Percentiles rank a stretch among this genome's conserved stretches.
phyloP scores from a whole-genome alignment of 2,888 invertebrate species.

The Ormia ochracea region DNA sequence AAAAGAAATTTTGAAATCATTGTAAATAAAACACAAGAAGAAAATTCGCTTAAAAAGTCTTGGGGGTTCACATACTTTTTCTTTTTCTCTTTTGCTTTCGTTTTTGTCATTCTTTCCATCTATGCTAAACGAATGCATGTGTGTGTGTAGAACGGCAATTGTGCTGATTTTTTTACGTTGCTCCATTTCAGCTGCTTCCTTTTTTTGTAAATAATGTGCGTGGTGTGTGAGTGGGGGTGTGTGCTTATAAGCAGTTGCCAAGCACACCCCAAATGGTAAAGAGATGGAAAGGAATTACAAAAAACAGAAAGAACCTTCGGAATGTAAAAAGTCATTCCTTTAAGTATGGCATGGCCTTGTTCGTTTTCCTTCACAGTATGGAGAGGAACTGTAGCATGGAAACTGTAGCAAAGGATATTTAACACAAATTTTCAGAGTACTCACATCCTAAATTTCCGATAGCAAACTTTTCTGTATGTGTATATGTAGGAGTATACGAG shows the following conservation, averaged over 20 bases:
- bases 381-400: too few relatives aligned
- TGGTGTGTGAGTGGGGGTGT: not conserved
- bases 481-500: too few relatives aligned
- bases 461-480: too few relatives aligned
- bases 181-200: not conserved
- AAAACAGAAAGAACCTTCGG: slow-evolving; percentile 20
- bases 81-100: not conserved
- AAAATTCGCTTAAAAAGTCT: slow-evolving; percentile 26
- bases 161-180: slow-evolving; percentile 23
- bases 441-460: too few relatives aligned
- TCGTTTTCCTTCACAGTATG: not conserved
- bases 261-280: not conserved
- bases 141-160: slow-evolving; percentile 31
- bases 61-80: slow-evolving; percentile 8
- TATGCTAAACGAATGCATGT: not conserved
- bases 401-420: not conserved
- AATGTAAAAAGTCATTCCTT: not conserved
- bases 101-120: not conserved
- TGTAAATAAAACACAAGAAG: not conserved
- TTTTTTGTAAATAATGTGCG: slow-evolving; percentile 1
- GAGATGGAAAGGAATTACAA: slow-evolving; percentile 7
- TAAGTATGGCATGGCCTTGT: slow-evolving; percentile 21
- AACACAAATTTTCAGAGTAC: not conserved
- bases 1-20: slow-evolving; percentile 34
- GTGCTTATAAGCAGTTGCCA: not conserved